A percentile compares a stretch with the other conserved stretches of the same genome.
These are phyloP conservation scores for Marasmarcha lunaedactyla DNA, from an alignment of 2,888 invertebrate genomes.

Conservation along the genomic window DNA sequence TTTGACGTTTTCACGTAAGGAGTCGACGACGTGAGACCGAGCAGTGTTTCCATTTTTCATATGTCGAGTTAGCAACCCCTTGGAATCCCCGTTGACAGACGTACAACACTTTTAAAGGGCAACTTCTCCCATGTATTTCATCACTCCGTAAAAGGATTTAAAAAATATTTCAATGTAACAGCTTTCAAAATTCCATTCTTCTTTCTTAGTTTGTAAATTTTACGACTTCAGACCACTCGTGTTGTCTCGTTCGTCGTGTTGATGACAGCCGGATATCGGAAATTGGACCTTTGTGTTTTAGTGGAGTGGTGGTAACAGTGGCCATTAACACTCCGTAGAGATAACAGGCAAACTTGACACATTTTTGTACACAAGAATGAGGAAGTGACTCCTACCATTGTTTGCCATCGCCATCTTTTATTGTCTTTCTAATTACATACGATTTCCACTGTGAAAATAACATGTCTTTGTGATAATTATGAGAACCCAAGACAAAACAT, in stretches of 20 bases:
- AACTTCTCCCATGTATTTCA: not conserved
- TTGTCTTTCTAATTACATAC: conserved; percentile 1
- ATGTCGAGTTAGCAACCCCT: conserved; percentile 40
- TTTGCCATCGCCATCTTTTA: conserved; percentile 3
- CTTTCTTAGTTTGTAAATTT: too few species aligned
- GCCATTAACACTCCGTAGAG: conserved; percentile 46
- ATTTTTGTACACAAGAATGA: conserved; percentile 18
- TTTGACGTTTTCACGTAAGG: conserved; percentile 41
- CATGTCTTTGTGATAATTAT: too few species aligned
- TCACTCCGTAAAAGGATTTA: not conserved
- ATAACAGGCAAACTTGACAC: conserved; percentile 34
- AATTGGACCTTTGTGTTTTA: conserved; percentile 23
- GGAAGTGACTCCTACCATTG: conserved; percentile 12
- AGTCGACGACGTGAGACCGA: conserved; percentile 34
- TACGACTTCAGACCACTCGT: too few species aligned
- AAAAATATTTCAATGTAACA: not conserved
- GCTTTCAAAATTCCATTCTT: too few species aligned
- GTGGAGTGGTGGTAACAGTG: conserved; percentile 29
- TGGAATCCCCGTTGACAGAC: conserved; percentile 13
- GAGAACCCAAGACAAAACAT: conserved; percentile 2
- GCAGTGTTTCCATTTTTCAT: conserved; percentile 38
- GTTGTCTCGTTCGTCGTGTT: too few species aligned
- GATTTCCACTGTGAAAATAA: too few species aligned
- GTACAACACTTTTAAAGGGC: not conserved
- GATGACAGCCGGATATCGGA: conserved; percentile 37